phyloP scores from a whole-genome alignment of 1,140 invertebrate genomes.

The Nymphalis io region DNA sequence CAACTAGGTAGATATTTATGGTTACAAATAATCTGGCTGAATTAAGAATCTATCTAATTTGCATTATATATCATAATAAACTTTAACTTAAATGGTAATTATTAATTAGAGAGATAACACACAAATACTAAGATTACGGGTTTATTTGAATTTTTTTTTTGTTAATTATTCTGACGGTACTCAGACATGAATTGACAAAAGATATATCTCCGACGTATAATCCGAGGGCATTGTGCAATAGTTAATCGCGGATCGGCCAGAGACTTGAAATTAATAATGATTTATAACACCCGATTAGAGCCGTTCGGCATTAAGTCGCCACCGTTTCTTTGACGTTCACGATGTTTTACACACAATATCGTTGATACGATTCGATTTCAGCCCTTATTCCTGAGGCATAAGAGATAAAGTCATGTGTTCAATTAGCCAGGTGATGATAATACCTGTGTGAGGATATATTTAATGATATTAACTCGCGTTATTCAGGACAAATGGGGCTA shows the following conservation, averaged over 20 bases:
- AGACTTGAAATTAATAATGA: slow-evolving; percentile 77
- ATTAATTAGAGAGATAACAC: background rate
- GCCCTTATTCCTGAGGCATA: slow-evolving; percentile 23
- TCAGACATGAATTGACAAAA: slow-evolving; percentile 73
- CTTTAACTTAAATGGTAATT: background rate
- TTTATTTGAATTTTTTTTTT: slow-evolving; percentile 9
- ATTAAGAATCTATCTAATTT: background rate
- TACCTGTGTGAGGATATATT: slow-evolving; percentile 24
- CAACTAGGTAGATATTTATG: background rate
- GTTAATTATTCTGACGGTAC: slow-evolving; percentile 52
- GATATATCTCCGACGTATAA: slow-evolving; percentile 71
- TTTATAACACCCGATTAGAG: slow-evolving; percentile 77
- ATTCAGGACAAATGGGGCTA: slow-evolving; percentile 39
- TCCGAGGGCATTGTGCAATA: slow-evolving; percentile 75
- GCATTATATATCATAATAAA: background rate
- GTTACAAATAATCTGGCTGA: background rate
- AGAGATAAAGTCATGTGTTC: slow-evolving; percentile 29
- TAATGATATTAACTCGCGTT: slow-evolving; percentile 39
- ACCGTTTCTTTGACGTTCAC: slow-evolving; percentile 58
- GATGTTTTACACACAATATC: slow-evolving; percentile 33
- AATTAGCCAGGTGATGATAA: slow-evolving; percentile 39
- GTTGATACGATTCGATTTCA: slow-evolving; percentile 14
- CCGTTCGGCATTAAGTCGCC: slow-evolving; percentile 65
- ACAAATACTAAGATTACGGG: background rate
- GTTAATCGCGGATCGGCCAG: slow-evolving; percentile 75